Evolutionary conservation across 1,140 invertebrate species (phyloP).

Genomic region (Pogonomyrmex barbatus): DNA sequence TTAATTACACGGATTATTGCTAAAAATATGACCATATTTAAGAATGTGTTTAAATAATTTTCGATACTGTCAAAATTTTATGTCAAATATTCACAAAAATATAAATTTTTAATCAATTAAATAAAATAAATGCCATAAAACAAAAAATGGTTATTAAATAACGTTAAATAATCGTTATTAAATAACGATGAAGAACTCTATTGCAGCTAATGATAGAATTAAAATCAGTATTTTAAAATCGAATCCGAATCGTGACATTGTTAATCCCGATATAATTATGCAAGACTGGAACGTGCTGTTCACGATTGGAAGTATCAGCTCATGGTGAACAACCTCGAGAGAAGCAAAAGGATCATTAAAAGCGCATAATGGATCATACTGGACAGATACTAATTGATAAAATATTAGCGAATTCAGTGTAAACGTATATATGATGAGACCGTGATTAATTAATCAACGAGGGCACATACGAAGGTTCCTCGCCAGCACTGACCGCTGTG

Average conservation of each 20-base stretch:
- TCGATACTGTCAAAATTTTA: conserved; percentile 2
- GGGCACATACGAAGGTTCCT: background rate
- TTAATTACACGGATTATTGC: background rate
- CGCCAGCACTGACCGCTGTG: background rate
- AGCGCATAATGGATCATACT: conserved; percentile 34
- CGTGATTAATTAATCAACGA: conserved; percentile 70
- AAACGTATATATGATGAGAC: conserved; percentile 43
- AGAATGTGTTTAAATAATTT: background rate
- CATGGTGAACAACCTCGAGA: conserved; percentile 29
- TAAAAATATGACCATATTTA: conserved; percentile 20
- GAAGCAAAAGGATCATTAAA: conserved; percentile 53
- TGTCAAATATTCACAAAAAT: conserved; percentile 42
- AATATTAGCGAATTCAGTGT: conserved; percentile 58
- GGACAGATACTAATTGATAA: conserved; percentile 57
- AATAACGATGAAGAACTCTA: background rate
- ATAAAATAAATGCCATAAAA: conserved; percentile 31
- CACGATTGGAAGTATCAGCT: conserved; percentile 41
- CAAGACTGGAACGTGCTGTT: conserved; percentile 38
- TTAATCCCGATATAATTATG: conserved; percentile 49
- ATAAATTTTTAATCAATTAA: conserved; percentile 30
- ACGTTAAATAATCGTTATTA: conserved; percentile 53
- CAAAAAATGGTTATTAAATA: conserved; percentile 62
- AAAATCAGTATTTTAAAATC: conserved; percentile 31
- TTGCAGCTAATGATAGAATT: conserved; percentile 30
- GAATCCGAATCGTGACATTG: conserved; percentile 13